Conservation (phyloP, 1,140 invertebrate genomes). For the Liolophura sinensis region DNA sequence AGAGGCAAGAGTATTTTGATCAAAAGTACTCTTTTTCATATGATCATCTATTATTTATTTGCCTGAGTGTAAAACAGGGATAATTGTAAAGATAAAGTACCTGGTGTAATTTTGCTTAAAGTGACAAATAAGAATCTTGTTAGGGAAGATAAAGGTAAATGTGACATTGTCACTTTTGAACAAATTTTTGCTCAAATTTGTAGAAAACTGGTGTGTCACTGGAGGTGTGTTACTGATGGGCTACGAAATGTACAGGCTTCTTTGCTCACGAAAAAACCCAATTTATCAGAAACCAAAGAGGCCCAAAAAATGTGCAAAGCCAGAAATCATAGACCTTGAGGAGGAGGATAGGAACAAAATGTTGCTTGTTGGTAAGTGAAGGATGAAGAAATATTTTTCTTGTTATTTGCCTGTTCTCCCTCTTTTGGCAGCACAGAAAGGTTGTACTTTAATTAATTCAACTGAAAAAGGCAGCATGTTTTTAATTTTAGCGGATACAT, state of each 20-base stretch:
- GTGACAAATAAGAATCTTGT: no score
- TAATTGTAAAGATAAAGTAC: no score
- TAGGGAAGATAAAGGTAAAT: no score
- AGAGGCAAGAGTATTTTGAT: no score
- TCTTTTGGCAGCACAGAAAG: no score
- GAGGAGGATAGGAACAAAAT: slow-evolving; percentile 80
- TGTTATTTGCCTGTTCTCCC: slow-evolving; percentile 19
- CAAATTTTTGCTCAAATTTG: slow-evolving; percentile 14
- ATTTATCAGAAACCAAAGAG: slow-evolving; percentile 60
- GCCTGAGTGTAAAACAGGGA: no score
- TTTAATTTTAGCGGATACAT: not conserved
- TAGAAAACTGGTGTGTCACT: slow-evolving; percentile 75
- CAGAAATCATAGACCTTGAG: slow-evolving; percentile 62
- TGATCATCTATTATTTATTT: no score
- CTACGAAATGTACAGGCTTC: slow-evolving; percentile 91
- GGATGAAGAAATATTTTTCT: slow-evolving; percentile 12
- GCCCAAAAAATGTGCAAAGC: slow-evolving; percentile 26
- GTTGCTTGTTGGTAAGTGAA: slow-evolving; percentile 73
- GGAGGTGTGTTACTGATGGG: slow-evolving; percentile 96
- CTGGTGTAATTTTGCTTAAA: no score
- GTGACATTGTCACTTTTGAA: not conserved
- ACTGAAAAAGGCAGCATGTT: not conserved
- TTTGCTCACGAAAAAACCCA: slow-evolving; percentile 68
- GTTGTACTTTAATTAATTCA: no score
- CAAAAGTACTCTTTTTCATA: no score